Conservation (phyloP, 2,113 vertebrate genomes). For the Centrocercus urophasianus region DNA sequence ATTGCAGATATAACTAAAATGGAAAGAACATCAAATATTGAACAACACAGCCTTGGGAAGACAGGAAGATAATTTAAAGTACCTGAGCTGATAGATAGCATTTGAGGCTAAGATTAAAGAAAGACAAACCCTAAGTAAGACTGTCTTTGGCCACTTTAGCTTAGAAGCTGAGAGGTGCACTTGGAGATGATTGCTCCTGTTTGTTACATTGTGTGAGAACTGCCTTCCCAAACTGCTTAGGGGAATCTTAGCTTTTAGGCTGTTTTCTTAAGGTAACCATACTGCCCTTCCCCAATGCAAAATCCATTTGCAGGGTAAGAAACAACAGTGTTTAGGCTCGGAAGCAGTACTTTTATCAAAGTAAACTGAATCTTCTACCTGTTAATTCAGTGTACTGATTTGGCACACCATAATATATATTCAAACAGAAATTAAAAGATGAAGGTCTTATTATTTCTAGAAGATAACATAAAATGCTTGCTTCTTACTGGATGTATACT, state of each 20-base stretch:
- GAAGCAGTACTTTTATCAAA: not conserved
- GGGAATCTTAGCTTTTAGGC: not conserved
- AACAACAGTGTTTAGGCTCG: not conserved
- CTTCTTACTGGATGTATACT: not conserved
- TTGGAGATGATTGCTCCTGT: not conserved
- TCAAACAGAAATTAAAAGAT: not conserved
- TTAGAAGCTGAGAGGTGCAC: not conserved
- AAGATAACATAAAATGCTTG: not conserved
- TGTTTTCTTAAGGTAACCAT: not conserved
- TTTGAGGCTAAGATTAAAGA: conserved; percentile 13
- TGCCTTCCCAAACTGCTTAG: not conserved
- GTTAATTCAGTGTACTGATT: not conserved
- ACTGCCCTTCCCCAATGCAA: not conserved
- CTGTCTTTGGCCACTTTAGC: not conserved
- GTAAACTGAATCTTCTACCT: not conserved
- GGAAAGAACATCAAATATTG: conserved; percentile 71
- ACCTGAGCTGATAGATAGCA: conserved; percentile 42
- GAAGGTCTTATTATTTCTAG: not conserved
- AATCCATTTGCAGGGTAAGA: not conserved
- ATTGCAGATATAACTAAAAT: conserved; percentile 31
- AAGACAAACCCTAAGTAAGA: not conserved
- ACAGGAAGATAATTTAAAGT: conserved; percentile 2
- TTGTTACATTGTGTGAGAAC: not conserved
- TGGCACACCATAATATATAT: not conserved
- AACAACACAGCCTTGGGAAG: conserved; percentile 25